A percentile compares a stretch with the other conserved stretches of the same genome.
phyloP scores from a whole-genome alignment of 2,888 invertebrate species.

The Orgyia antiqua region DNA sequence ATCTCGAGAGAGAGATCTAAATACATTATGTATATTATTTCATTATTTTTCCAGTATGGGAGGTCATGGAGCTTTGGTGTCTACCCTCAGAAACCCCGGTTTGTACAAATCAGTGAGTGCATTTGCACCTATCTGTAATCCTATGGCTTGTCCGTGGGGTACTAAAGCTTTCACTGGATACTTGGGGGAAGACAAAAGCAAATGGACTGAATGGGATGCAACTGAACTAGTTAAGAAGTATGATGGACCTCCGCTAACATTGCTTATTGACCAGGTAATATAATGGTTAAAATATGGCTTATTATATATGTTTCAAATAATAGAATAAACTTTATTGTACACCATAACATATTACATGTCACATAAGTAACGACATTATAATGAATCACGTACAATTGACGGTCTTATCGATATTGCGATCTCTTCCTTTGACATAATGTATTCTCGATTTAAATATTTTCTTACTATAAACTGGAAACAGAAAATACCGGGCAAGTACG shows the following conservation, averaged over 20 bases:
- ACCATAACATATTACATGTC: too few species aligned
- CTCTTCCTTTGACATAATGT: too few species aligned
- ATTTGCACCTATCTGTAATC: constrained; percentile 97
- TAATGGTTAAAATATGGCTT: not conserved
- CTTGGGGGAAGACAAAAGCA: constrained; percentile 82
- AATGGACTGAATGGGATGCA: constrained; percentile 94
- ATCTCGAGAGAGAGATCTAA: too few species aligned
- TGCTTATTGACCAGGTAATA: constrained; percentile 92
- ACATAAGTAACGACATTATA: too few species aligned
- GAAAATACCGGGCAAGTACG: too few species aligned
- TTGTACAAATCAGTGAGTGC: constrained; percentile 93
- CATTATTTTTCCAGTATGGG: constrained; percentile 97
- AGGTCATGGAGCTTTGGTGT: constrained; percentile 96
- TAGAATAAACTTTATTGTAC: too few species aligned
- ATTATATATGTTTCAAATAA: not conserved
- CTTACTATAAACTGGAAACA: too few species aligned
- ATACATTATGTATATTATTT: too few species aligned
- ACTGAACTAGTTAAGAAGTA: constrained; percentile 89
- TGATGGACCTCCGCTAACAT: constrained; percentile 87
- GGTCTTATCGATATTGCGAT: too few species aligned
- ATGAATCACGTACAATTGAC: too few species aligned
- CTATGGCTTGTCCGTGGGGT: constrained; percentile 91
- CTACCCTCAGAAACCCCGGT: constrained; percentile 93
- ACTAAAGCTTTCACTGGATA: constrained; percentile 90
- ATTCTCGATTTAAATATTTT: too few species aligned